phyloP scores from a whole-genome alignment of 2,113 vertebrate species.

The Pelecanus crispus region DNA sequence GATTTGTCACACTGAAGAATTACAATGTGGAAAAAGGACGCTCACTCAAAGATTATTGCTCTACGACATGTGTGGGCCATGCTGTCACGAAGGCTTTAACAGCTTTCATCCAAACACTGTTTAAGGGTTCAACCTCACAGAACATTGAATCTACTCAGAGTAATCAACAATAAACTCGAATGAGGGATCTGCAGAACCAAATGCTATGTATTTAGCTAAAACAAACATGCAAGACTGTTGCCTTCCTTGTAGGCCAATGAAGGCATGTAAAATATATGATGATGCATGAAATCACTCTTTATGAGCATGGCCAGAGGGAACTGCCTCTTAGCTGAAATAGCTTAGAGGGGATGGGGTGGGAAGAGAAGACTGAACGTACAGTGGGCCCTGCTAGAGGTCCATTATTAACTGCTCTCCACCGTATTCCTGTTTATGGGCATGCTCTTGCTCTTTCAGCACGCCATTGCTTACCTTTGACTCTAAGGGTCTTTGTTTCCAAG shows the following conservation, averaged over 20 bases:
- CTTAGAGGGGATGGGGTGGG: background rate
- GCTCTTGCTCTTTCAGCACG: constrained; percentile 32
- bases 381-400: background rate
- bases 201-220: background rate
- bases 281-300: background rate
- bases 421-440: background rate
- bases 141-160: background rate
- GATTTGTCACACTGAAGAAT: background rate
- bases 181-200: background rate
- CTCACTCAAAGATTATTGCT: background rate
- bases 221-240: background rate
- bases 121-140: background rate
- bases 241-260: background rate
- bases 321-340: background rate
- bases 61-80: rapidly evolving
- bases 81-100: background rate
- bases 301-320: background rate
- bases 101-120: background rate
- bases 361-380: background rate
- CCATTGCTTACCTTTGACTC: constrained; percentile 55
- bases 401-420: background rate
- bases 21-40: background rate
- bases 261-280: background rate
- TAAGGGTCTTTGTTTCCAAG: constrained; percentile 72
- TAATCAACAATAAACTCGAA: background rate